These are phyloP conservation scores for Chaunax sp. DNA, from an alignment of 2,797 vertebrate species.

Conservation along the genomic window DNA sequence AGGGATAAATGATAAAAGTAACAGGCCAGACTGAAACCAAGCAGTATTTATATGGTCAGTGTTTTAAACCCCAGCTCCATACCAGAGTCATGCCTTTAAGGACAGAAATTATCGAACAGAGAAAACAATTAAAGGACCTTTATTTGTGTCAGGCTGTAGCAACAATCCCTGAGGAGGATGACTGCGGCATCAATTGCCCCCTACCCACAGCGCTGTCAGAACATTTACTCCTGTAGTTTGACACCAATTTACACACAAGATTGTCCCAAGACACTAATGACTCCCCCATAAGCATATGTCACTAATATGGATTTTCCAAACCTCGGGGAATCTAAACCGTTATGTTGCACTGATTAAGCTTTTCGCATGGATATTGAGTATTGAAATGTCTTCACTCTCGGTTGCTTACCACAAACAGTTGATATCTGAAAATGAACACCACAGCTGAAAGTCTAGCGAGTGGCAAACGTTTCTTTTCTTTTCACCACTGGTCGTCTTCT, in stretches of 20 bases:
- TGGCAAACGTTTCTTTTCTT: background rate
- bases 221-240: constrained; percentile 24
- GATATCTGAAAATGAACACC: background rate
- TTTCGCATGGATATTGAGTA: background rate
- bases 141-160: constrained; percentile 12
- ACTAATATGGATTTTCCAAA: constrained; percentile 31
- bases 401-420: background rate
- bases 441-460: background rate
- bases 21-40: too few species aligned
- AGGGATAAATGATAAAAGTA: too few species aligned
- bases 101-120: background rate
- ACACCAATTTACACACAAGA: constrained; percentile 29
- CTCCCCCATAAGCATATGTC: constrained; percentile 32
- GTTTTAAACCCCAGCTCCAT: background rate
- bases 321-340: constrained; percentile 14
- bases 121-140: constrained; percentile 6
- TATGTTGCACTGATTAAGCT: background rate
- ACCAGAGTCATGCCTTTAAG: too few species aligned
- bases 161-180: constrained; percentile 14
- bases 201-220: constrained; percentile 25
- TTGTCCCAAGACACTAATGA: constrained; percentile 25
- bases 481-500: too few species aligned
- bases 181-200: constrained; percentile 19
- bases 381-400: background rate
- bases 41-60: too few species aligned